These are phyloP conservation scores for Sternotherus odoratus DNA, from an alignment of 2,797 vertebrate species.

Conservation along the genomic window DNA sequence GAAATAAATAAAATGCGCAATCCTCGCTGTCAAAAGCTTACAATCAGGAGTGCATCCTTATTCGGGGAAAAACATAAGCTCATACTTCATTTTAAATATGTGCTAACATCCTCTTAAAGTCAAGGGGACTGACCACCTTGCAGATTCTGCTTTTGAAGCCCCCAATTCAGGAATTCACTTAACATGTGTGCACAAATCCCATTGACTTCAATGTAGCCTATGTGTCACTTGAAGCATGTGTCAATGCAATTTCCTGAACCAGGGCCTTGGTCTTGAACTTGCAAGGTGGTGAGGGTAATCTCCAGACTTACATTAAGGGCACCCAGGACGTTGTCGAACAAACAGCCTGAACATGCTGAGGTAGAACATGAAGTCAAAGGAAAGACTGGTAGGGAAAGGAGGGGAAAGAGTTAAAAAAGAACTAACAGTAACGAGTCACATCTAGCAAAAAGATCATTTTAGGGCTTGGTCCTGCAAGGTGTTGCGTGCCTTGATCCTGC, in stretches of 20 bases:
- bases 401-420: neutral
- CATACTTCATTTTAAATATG: rapidly evolving
- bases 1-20: neutral
- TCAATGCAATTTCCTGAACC: neutral
- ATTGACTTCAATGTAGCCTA: neutral
- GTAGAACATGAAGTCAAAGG: neutral
- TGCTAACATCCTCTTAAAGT: neutral
- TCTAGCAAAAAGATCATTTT: neutral
- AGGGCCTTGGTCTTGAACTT: neutral
- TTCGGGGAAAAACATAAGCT: neutral
- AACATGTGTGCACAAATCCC: neutral
- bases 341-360: neutral
- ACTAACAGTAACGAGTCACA: neutral
- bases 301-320: neutral
- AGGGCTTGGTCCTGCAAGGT: neutral
- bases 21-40: neutral
- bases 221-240: neutral
- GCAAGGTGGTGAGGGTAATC: neutral
- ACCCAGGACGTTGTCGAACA: neutral
- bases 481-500: neutral
- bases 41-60: neutral
- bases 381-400: neutral
- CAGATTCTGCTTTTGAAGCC: neutral
- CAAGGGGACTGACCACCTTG: neutral
- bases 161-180: neutral